phyloP scores from a whole-genome alignment of 2,888 invertebrate genomes.

The Linnaemya vulpina region DNA sequence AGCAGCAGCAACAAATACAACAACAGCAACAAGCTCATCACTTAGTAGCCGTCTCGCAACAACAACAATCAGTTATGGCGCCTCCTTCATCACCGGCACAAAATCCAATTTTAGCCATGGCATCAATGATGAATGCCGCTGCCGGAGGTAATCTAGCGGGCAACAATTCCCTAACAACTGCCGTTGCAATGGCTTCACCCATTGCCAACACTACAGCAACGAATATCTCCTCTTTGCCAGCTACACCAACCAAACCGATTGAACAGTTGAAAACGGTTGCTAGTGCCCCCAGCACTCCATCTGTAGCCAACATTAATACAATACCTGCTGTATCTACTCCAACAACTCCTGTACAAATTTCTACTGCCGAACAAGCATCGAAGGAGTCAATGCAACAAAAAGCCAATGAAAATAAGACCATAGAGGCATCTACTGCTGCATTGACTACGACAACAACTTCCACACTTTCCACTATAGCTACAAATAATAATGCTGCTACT shows the following conservation, averaged over 20 bases:
- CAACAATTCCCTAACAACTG: constrained; percentile 65
- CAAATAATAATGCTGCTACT: constrained; percentile 16
- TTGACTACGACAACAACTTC: constrained; percentile 13
- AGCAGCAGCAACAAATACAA: constrained; percentile 75
- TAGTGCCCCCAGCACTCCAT: constrained; percentile 66
- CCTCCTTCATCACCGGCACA: constrained; percentile 78
- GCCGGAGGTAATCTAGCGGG: constrained; percentile 65
- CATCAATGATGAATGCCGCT: constrained; percentile 80
- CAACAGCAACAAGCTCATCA: constrained; percentile 77
- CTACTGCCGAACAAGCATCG: constrained; percentile 10
- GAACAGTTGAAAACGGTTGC: constrained; percentile 65
- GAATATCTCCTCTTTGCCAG: constrained; percentile 73
- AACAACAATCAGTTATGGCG: constrained; percentile 60
- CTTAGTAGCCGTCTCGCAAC: constrained; percentile 59
- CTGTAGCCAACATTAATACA: constrained; percentile 32
- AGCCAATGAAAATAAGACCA: constrained; percentile 60
- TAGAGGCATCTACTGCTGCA: constrained; percentile 46
- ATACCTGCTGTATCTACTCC: constrained; percentile 34
- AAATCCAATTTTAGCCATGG: constrained; percentile 83
- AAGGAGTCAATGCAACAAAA: constrained; percentile 69
- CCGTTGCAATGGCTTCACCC: constrained; percentile 72
- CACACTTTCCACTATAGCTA: constrained; percentile 24
- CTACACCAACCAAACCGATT: constrained; percentile 76
- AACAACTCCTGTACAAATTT: constrained; percentile 37
- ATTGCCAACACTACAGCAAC: constrained; percentile 58